Evolutionary conservation across 1,140 invertebrate species (phyloP).

Genomic region (Papilio helenus): DNA sequence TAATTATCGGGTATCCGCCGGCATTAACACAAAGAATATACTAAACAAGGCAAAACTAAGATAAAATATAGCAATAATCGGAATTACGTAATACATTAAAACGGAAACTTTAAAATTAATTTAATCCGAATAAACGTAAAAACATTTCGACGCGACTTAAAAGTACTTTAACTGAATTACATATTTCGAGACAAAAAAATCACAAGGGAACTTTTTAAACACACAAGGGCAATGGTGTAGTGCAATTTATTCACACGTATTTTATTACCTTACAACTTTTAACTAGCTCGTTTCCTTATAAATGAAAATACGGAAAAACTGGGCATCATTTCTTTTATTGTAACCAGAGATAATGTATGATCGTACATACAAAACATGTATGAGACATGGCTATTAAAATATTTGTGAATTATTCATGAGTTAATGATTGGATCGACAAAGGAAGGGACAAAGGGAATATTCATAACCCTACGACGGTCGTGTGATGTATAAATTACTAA

Average conservation of each 20-base stretch:
- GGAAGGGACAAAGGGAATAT: conserved; percentile 33
- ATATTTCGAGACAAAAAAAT: background rate
- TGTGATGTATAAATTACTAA: conserved; percentile 26
- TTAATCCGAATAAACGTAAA: background rate
- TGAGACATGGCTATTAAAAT: conserved; percentile 27
- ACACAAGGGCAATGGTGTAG: background rate
- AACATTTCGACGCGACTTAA: background rate
- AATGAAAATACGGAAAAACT: conserved; percentile 18
- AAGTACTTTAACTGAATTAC: background rate
- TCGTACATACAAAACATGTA: conserved; percentile 22
- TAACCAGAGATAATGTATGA: conserved; percentile 3
- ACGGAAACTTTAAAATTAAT: background rate
- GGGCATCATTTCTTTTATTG: conserved; percentile 23
- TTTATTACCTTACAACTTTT: background rate
- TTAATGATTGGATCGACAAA: conserved; percentile 19
- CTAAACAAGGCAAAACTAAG: background rate
- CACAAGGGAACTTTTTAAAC: background rate
- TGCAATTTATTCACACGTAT: background rate
- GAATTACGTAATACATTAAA: too few species aligned
- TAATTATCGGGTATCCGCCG: background rate
- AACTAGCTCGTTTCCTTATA: background rate
- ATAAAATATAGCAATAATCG: background rate
- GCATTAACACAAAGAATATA: background rate
- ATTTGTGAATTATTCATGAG: conserved; percentile 31
- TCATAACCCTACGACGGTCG: conserved; percentile 4